These are phyloP conservation scores for Vidua chalybeata DNA, from an alignment of 2,113 vertebrate species.

Conservation along the genomic window DNA sequence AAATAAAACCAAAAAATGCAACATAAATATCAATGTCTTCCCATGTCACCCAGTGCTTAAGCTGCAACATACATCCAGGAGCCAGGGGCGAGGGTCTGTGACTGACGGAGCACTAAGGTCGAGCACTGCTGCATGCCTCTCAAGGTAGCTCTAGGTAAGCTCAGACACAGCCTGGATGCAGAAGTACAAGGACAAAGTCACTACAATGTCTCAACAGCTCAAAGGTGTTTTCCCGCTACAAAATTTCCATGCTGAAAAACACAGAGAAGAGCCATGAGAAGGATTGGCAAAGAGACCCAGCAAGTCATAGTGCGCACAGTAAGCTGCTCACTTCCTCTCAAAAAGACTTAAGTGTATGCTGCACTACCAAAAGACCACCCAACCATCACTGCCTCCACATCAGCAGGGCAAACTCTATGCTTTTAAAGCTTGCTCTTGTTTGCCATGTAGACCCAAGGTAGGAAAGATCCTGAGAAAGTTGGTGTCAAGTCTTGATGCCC, in stretches of 20 bases:
- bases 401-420: background rate
- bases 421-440: background rate
- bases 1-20: background rate
- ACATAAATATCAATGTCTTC: background rate
- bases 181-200: background rate
- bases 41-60: background rate
- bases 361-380: background rate
- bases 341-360: background rate
- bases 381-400: background rate
- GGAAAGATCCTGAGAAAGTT: background rate
- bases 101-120: background rate
- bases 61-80: background rate
- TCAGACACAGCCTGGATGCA: background rate
- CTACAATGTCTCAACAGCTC: background rate
- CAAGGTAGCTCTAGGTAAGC: background rate
- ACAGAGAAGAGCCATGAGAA: background rate
- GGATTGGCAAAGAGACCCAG: background rate
- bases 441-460: background rate
- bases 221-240: background rate
- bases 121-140: background rate
- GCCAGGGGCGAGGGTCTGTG: fast-evolving
- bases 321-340: background rate
- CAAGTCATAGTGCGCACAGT: background rate
- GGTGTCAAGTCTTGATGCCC: background rate
- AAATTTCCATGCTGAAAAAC: background rate